A percentile compares a stretch with the other conserved stretches of the same genome.
Evolutionary conservation across 1,140 invertebrate species (phyloP).

Genomic region (Mercenaria mercenaria): DNA sequence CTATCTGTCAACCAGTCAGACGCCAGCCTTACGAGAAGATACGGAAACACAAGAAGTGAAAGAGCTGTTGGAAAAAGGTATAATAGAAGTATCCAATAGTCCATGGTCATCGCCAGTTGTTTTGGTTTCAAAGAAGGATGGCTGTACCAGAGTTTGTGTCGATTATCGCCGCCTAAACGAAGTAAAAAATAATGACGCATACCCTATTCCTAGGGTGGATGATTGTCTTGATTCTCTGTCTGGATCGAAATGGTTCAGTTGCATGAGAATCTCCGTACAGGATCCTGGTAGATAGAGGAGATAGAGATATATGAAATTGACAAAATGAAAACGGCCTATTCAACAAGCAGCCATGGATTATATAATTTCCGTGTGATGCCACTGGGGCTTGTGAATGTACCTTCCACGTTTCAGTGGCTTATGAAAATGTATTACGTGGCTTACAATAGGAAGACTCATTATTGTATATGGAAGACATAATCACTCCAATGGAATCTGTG

Average conservation of each 20-base stretch:
- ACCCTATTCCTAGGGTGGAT: too few relatives aligned
- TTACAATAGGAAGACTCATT: background rate
- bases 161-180: conserved; percentile 24
- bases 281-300: conserved; percentile 42
- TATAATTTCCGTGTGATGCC: conserved; percentile 46
- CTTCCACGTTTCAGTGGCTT: conserved; percentile 11
- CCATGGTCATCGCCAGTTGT: conserved; percentile 38
- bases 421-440: conserved; percentile 1
- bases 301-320: conserved; percentile 30
- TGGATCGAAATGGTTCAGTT: background rate
- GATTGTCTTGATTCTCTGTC: conserved; percentile 39
- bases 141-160: conserved; percentile 17
- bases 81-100: conserved; percentile 14
- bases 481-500: background rate
- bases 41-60: conserved; percentile 5
- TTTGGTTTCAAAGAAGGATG: conserved; percentile 33
- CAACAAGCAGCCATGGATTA: background rate
- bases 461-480: background rate
- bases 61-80: conserved; percentile 23
- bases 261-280: background rate
- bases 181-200: background rate
- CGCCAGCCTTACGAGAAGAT: background rate
- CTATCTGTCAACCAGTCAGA: conserved; percentile 3
- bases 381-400: conserved; percentile 21
- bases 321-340: conserved; percentile 37